Conservation (phyloP, 1,140 invertebrate species). For the Zaprionus taronus region DNA sequence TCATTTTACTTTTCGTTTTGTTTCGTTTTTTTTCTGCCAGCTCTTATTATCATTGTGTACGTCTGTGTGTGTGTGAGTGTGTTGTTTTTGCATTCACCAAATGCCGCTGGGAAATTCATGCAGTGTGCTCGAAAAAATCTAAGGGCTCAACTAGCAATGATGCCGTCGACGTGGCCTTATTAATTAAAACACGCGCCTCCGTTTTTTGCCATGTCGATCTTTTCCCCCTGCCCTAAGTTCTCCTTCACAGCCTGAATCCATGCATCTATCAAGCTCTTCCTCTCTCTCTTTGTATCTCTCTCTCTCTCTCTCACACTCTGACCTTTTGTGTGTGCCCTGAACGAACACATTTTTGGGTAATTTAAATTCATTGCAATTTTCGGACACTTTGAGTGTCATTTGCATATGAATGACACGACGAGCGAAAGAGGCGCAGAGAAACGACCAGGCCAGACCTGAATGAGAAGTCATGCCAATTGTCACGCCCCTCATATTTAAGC, state of each 20-base stretch:
- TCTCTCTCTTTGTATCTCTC: neutral
- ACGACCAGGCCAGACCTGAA: neutral
- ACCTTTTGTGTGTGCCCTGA: neutral
- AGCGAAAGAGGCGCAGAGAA: neutral
- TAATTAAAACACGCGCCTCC: slow-evolving; percentile 74
- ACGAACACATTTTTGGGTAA: slow-evolving; percentile 53
- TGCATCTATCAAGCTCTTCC: slow-evolving; percentile 15
- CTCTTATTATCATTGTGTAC: slow-evolving; percentile 23
- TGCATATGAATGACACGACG: slow-evolving; percentile 61
- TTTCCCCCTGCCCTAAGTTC: neutral
- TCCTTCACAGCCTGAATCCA: neutral
- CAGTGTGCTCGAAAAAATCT: slow-evolving; percentile 51
- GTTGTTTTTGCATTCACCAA: slow-evolving; percentile 75
- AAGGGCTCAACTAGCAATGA: slow-evolving; percentile 72
- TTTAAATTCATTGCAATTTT: slow-evolving; percentile 75
- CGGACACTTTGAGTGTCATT: slow-evolving; percentile 49
- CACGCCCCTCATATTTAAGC: slow-evolving; percentile 40
- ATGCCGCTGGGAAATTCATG: slow-evolving; percentile 76
- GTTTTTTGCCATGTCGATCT: slow-evolving; percentile 27
- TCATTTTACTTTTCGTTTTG: slow-evolving; percentile 51
- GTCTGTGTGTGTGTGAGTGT: slow-evolving; percentile 40
- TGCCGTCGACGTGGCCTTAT: slow-evolving; percentile 70
- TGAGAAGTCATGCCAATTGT: slow-evolving; percentile 7
- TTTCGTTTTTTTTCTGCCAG: slow-evolving; percentile 19
- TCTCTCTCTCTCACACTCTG: neutral